Conservation (phyloP, 2,888 invertebrate genomes). For the Lasioglossum figueresi region DNA sequence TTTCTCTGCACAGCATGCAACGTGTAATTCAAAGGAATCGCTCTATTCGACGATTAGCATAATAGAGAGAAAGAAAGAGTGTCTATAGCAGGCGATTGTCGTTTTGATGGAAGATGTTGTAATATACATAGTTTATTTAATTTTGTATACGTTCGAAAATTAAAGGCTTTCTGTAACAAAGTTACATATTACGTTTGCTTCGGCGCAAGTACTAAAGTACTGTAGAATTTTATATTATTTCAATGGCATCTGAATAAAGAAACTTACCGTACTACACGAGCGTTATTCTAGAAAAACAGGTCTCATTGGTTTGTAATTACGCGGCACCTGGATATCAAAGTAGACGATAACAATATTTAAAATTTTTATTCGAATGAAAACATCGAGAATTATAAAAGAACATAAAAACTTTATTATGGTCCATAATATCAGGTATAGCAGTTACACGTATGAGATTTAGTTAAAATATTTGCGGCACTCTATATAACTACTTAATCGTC, state of each 20-base stretch:
- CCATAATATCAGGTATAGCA: constrained; percentile 75
- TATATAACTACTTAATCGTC: constrained; percentile 42
- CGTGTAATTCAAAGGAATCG: constrained; percentile 33
- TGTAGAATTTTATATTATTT: constrained; percentile 64
- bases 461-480: constrained; percentile 56
- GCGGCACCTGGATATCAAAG: not conserved
- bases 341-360: not conserved
- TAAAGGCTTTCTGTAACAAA: constrained; percentile 64
- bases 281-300: not conserved
- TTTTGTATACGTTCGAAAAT: constrained; percentile 71
- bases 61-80: constrained; percentile 31
- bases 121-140: constrained; percentile 72
- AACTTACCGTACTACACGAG: constrained; percentile 35
- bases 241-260: constrained; percentile 71
- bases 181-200: constrained; percentile 57
- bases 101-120: constrained; percentile 60
- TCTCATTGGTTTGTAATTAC: not conserved
- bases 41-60: constrained; percentile 34
- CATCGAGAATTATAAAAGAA: constrained; percentile 70
- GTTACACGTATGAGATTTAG: constrained; percentile 68
- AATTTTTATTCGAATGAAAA: not conserved
- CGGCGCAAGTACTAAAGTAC: constrained; percentile 60
- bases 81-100: constrained; percentile 9
- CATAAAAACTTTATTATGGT: constrained; percentile 80
- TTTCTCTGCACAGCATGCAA: constrained; percentile 33